Conservation (phyloP, 2,113 vertebrate genomes). For the Scalopus aquaticus region DNA sequence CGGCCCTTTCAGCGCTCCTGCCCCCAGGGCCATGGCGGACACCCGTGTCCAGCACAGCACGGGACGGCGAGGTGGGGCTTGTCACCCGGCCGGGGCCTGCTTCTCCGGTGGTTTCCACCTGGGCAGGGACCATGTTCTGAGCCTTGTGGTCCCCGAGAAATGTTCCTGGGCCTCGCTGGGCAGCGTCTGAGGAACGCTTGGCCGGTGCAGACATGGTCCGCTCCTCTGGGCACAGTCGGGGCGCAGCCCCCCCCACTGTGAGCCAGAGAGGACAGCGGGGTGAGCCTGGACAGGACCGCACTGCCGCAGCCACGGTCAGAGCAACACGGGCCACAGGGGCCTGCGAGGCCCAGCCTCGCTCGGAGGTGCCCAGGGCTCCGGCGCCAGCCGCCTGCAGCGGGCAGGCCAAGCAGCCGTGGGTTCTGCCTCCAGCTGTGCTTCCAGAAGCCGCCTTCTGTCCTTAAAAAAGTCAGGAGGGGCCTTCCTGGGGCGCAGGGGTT, state of each 20-base stretch:
- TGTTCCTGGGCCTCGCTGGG: not conserved
- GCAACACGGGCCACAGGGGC: not conserved
- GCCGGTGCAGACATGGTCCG: accelerated
- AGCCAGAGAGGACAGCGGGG: no score
- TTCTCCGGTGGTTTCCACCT: not conserved
- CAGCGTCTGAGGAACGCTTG: not conserved
- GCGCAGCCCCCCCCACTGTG: no score
- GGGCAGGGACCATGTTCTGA: not conserved
- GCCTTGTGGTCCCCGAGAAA: not conserved
- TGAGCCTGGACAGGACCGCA: no score
- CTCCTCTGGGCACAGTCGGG: not conserved
- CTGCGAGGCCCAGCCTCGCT: no score
- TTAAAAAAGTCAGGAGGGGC: no score
- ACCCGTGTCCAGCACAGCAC: no score
- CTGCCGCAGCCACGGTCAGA: no score
- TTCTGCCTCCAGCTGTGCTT: not conserved
- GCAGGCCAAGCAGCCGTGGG: no score
- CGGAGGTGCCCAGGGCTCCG: no score
- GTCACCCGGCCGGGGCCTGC: not conserved
- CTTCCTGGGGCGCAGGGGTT: no score
- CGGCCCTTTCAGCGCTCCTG: not conserved
- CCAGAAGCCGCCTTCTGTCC: no score
- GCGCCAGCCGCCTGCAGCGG: no score
- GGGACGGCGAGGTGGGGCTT: not conserved
- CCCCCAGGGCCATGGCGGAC: not conserved